Percentiles rank a stretch among this genome's conserved stretches.
Conservation (phyloP, 2,113 vertebrate genomes). For the Ranitomeya imitator region DNA sequence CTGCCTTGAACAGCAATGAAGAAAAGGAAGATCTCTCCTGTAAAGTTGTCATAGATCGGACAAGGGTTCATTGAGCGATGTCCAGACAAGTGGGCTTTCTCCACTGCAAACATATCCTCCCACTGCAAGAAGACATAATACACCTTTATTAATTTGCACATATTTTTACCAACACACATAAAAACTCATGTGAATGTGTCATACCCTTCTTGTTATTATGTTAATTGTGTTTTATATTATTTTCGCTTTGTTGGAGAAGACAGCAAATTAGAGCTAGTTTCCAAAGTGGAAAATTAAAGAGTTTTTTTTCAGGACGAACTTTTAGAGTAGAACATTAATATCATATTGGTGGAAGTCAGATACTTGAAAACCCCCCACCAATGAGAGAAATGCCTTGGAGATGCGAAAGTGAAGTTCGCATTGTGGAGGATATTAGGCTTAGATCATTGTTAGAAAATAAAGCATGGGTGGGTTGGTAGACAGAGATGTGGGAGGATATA, state of each 20-base stretch:
- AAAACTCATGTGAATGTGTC: not conserved
- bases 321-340: too few relatives aligned
- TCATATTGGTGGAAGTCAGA: too few relatives aligned
- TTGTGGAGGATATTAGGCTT: too few relatives aligned
- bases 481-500: too few relatives aligned
- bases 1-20: constrained; percentile 81
- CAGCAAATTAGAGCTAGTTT: not conserved
- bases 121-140: constrained; percentile 74
- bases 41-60: constrained; percentile 84
- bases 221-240: not conserved
- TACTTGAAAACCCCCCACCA: too few relatives aligned
- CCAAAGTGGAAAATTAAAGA: not conserved
- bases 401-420: too few relatives aligned
- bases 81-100: constrained; percentile 76
- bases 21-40: constrained; percentile 82
- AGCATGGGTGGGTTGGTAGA: too few relatives aligned
- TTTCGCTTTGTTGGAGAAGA: not conserved
- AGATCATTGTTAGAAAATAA: too few relatives aligned
- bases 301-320: too few relatives aligned
- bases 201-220: not conserved
- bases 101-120: constrained; percentile 82
- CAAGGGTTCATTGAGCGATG: constrained; percentile 97
- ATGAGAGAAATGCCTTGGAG: too few relatives aligned
- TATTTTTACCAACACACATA: not conserved
- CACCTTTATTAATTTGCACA: not conserved